Evolutionary conservation across 2,113 vertebrate species (phyloP).

Genomic region (Hippocampus zosterae): DNA sequence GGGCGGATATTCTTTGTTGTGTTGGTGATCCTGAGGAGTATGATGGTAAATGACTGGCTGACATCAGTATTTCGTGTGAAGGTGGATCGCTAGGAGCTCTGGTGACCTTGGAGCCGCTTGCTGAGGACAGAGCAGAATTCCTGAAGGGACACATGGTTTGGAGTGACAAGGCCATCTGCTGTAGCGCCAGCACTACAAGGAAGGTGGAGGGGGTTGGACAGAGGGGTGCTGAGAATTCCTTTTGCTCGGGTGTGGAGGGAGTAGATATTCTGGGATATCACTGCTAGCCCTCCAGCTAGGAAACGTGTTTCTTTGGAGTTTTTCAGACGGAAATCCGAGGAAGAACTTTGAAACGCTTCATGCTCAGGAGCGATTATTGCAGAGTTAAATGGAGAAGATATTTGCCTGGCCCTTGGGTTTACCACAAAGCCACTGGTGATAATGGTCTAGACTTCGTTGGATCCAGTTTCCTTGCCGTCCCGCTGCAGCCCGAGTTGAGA

Average conservation of each 20-base stretch:
- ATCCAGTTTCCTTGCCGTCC: constrained; percentile 65
- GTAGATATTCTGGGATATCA: constrained; percentile 75
- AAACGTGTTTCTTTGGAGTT: constrained; percentile 63
- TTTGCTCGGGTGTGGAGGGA: constrained; percentile 70
- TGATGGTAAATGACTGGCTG: constrained; percentile 19
- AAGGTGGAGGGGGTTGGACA: constrained; percentile 59
- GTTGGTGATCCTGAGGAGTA: constrained; percentile 3
- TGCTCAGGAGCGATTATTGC: constrained; percentile 34
- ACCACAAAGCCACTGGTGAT: constrained; percentile 38
- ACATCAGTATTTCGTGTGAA: constrained; percentile 37
- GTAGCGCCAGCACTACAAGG: constrained; percentile 62
- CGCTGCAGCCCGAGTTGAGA: constrained; percentile 66
- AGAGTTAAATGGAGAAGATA: constrained; percentile 34
- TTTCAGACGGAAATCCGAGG: constrained; percentile 47
- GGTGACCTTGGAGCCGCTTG: constrained; percentile 74
- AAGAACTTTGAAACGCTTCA: constrained; percentile 35
- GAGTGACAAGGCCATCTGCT: constrained; percentile 81
- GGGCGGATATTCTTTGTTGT: constrained; percentile 13
- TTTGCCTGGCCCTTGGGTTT: constrained; percentile 25
- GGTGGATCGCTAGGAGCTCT: constrained; percentile 57
- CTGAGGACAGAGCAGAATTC: constrained; percentile 74
- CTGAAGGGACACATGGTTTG: constrained; percentile 76
- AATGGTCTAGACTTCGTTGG: constrained; percentile 55
- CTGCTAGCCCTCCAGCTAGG: constrained; percentile 57
- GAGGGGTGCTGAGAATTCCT: constrained; percentile 71